Evolutionary conservation across 1,140 invertebrate genomes (phyloP).

Genomic region (Piezodorus guildinii): DNA sequence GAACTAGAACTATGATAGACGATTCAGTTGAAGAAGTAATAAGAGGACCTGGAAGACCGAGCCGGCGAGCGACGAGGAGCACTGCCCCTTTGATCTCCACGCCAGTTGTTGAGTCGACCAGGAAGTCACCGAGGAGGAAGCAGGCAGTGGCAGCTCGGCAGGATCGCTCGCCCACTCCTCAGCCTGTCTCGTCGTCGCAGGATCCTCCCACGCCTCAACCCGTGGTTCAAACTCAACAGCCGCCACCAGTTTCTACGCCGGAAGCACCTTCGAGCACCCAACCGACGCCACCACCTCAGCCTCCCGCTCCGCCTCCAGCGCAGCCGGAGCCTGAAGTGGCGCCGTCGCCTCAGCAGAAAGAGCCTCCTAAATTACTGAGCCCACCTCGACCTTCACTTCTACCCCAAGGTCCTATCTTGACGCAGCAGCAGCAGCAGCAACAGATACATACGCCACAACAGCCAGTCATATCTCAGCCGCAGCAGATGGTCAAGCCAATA

Average conservation of each 20-base stretch:
- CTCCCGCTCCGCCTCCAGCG: slow-evolving; percentile 10
- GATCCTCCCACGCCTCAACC: background rate
- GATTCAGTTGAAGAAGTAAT: slow-evolving; percentile 66
- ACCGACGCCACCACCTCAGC: background rate
- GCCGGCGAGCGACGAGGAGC: slow-evolving; percentile 31
- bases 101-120: slow-evolving; percentile 16
- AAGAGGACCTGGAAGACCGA: slow-evolving; percentile 26
- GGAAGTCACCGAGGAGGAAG: slow-evolving; percentile 28
- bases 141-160: background rate
- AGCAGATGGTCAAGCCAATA: background rate
- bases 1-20: slow-evolving; percentile 58
- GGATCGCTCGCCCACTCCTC: slow-evolving; percentile 2
- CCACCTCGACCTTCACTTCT: background rate
- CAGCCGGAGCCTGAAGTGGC: slow-evolving; percentile 16
- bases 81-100: slow-evolving; percentile 12
- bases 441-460: background rate
- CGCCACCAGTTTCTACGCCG: background rate
- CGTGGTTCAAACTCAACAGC: background rate
- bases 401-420: slow-evolving; percentile 19
- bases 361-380: slow-evolving; percentile 23
- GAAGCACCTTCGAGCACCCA: background rate
- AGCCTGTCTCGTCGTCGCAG: slow-evolving; percentile 35
- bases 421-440: slow-evolving; percentile 1
- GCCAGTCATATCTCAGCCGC: background rate
- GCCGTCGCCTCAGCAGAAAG: slow-evolving; percentile 28